phyloP scores from a whole-genome alignment of 92 coral and sea anemone species.

The Parazoanthus darwini region DNA sequence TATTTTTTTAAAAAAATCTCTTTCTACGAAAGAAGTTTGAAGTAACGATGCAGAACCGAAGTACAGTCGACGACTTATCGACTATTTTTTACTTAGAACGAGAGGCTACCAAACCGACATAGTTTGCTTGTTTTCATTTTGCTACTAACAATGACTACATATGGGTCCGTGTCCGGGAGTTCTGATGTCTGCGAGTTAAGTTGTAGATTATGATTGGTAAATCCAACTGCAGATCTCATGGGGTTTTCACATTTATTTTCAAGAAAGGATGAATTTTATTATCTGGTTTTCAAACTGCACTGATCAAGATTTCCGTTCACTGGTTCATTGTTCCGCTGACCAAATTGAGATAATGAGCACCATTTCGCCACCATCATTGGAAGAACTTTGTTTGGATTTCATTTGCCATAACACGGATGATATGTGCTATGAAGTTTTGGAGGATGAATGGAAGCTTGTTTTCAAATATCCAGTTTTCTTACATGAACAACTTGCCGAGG shows the following conservation, averaged over 20 bases:
- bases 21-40: neutral
- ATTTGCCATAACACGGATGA: constrained; percentile 58
- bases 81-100: neutral
- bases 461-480: constrained; percentile 63
- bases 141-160: neutral
- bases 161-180: neutral
- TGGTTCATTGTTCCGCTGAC: neutral
- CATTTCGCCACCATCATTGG: constrained; percentile 65
- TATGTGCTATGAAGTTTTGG: constrained; percentile 61
- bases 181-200: neutral
- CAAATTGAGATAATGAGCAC: constrained; percentile 44
- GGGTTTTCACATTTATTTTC: neutral
- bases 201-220: neutral
- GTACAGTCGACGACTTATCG: neutral
- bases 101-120: constrained; percentile 35
- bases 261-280: neutral
- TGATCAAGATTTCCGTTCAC: neutral
- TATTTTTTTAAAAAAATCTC: neutral
- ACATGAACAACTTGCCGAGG: constrained; percentile 76
- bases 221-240: neutral
- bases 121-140: neutral
- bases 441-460: constrained; percentile 52
- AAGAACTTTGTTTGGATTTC: constrained; percentile 55
- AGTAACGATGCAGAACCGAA: constrained; percentile 5
- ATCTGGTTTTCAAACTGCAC: neutral